Evolutionary conservation across 2,113 vertebrate genomes (phyloP).

Genomic region (Sebastes schlegelii): DNA sequence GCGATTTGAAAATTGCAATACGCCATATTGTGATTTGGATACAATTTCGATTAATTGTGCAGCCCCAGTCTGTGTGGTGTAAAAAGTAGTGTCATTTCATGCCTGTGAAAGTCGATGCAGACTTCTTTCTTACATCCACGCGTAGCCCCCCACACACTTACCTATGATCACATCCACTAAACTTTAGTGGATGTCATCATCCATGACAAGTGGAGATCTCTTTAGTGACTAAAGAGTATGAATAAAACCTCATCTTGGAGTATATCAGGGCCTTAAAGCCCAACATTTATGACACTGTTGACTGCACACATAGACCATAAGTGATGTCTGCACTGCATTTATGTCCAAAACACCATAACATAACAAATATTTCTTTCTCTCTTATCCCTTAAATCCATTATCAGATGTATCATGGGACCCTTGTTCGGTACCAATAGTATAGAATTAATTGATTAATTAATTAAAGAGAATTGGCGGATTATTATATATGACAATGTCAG

Average conservation of each 20-base stretch:
- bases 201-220: no score
- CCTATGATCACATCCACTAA: no score
- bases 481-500: background rate
- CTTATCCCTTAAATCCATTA: background rate
- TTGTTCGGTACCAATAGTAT: background rate
- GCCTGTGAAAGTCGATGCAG: no score
- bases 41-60: no score
- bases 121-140: no score
- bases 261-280: background rate
- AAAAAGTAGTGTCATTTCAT: background rate
- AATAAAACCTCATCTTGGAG: background rate
- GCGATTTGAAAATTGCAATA: no score
- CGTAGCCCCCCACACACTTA: no score
- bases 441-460: background rate
- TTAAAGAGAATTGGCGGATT: background rate
- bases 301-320: background rate
- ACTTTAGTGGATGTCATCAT: no score
- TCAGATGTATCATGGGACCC: background rate
- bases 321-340: background rate
- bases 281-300: background rate
- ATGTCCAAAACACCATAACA: background rate
- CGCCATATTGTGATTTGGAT: no score
- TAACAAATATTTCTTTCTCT: background rate
- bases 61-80: background rate
- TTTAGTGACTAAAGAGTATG: background rate